phyloP scores from a whole-genome alignment of 2,113 vertebrate species.

The Zosterops japonicus region DNA sequence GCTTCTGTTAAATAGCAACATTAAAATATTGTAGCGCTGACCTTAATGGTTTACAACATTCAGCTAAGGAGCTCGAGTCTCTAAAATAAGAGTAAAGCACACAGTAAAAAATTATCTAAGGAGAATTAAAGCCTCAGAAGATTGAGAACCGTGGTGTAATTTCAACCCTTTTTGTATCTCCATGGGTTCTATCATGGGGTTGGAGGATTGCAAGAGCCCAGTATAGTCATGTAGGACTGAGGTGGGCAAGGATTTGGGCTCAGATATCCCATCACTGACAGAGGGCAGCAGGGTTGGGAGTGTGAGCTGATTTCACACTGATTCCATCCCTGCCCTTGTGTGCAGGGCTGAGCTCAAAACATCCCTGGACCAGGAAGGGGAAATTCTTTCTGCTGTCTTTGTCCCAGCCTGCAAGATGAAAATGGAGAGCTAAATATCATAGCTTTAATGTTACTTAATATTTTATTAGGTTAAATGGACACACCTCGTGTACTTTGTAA shows the following conservation, averaged over 20 bases:
- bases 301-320: neutral
- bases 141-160: neutral
- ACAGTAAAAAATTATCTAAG: neutral
- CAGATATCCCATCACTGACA: neutral
- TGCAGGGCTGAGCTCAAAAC: neutral
- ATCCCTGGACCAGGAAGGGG: rapidly evolving
- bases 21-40: constrained; percentile 22
- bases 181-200: rapidly evolving
- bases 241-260: neutral
- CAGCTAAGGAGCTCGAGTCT: neutral
- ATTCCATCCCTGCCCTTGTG: rapidly evolving
- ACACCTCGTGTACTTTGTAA: neutral
- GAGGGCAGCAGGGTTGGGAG: neutral
- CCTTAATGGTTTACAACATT: constrained; percentile 35
- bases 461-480: constrained; percentile 64
- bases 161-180: neutral
- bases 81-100: constrained; percentile 18
- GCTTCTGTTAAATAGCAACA: constrained; percentile 24
- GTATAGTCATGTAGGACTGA: neutral
- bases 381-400: neutral
- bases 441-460: constrained; percentile 56
- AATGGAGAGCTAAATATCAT: neutral
- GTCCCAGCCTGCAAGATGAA: rapidly evolving
- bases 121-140: neutral
- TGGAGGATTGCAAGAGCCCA: rapidly evolving